Base-by-base conservation (phyloP, 1,140 invertebrate genomes). In the Saccostrea echinata region DNA sequence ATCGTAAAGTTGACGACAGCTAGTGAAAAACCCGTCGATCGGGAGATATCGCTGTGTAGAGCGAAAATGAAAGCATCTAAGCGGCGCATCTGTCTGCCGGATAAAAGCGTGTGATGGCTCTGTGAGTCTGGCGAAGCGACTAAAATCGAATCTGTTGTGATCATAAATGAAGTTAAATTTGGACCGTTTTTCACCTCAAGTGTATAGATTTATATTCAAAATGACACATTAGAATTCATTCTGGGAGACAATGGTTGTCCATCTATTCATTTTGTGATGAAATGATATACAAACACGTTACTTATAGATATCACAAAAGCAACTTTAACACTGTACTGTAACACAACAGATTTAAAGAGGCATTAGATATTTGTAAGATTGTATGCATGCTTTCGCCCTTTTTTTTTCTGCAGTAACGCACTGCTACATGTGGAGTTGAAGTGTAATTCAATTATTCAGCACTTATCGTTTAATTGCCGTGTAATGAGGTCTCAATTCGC, bases 381-480 rank as follows among this genome's bases (percentile, higher is more conserved):
- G 43, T 43, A 43, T 43, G 43, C 43, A 8, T 4, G 43, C 43
- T 43, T 43, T 43, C 43, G 43, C 43, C 43, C 43, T 8, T 43
- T 43, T 43, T n/a, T 61, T 61, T 61, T 3, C 55, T 21, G 18
- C 55, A 61, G 43, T 61, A 61, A 61, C 16, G n/a, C 18, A n/a
- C 55, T 61, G 18, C 55, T 21, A 12, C 27, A 30, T 33, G 68
- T 16, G 27, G 68, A 76, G 68, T 76, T 76, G 13, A 76, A 76
- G 68, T 76, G 68, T 76, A 76, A 76, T 76, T 76, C 68, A 76
- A 76, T 76, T 76, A 76, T 76, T 33, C 13, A 16, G 27, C 68
- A 76, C 68, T 76, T 76, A 27, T 76, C 68, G 68, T 76, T 76
- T 76, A 76, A 76, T 76, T 76, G 68, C 68, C 68, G 27, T 76